Evolutionary conservation across 2,888 invertebrate species (phyloP).

Genomic region (Gasteruption jaculator): DNA sequence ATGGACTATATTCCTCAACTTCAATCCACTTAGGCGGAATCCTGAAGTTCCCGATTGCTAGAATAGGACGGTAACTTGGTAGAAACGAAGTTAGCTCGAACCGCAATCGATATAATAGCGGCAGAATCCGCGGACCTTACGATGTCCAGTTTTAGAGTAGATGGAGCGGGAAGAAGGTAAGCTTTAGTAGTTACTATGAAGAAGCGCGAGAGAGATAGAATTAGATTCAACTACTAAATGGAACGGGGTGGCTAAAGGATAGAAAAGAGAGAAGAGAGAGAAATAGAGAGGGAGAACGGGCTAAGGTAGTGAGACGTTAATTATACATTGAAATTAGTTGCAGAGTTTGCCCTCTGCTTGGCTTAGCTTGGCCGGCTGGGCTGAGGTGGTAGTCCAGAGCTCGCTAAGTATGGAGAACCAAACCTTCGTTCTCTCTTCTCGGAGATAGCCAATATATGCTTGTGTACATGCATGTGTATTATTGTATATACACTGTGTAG

Average conservation of each 20-base stretch:
- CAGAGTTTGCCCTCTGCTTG: slow-evolving; percentile 50
- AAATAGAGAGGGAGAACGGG: slow-evolving; percentile 31
- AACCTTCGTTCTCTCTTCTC: slow-evolving; percentile 40
- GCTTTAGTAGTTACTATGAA: too few relatives aligned
- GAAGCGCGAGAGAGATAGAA: too few relatives aligned
- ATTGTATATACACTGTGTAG: slow-evolving; percentile 38
- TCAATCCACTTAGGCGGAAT: slow-evolving; percentile 43
- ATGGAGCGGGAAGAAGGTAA: too few relatives aligned
- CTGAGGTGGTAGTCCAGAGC: slow-evolving; percentile 41
- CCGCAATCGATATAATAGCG: slow-evolving; percentile 49
- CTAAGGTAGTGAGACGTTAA: slow-evolving; percentile 50
- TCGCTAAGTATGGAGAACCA: slow-evolving; percentile 48
- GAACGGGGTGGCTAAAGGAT: slow-evolving; percentile 15
- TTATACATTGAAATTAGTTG: slow-evolving; percentile 54
- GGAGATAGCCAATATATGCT: slow-evolving; percentile 48
- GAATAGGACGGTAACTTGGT: slow-evolving; percentile 40
- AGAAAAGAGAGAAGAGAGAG: slow-evolving; percentile 15
- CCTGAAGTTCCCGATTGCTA: slow-evolving; percentile 40
- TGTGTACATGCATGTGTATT: too few relatives aligned
- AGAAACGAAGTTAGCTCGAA: slow-evolving; percentile 47
- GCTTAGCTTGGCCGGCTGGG: too few relatives aligned
- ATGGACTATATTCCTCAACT: too few relatives aligned
- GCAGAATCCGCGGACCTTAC: slow-evolving; percentile 43
- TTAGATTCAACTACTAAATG: slow-evolving; percentile 21
- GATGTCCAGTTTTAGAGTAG: slow-evolving; percentile 35